Conservation (phyloP, 2,888 invertebrate species). For the Buathra laborator region DNA sequence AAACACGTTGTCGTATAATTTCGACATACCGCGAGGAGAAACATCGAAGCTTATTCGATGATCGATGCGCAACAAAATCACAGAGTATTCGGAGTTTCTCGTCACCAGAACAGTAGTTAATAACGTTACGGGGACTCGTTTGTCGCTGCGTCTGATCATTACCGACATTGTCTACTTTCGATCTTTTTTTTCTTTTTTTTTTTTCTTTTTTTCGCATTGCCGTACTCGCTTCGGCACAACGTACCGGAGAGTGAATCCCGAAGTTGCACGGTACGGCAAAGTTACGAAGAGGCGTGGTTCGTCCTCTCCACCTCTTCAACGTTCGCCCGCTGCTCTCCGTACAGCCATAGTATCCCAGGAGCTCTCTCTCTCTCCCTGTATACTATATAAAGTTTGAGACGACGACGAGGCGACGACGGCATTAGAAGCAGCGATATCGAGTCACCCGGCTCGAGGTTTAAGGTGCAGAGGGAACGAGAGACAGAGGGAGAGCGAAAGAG, state of each 20-base stretch:
- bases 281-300: constrained; percentile 62
- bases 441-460: constrained; percentile 59
- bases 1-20: constrained; percentile 32
- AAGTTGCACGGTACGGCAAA: constrained; percentile 54
- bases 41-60: constrained; percentile 1
- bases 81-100: neutral
- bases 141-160: constrained; percentile 35
- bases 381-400: constrained; percentile 57
- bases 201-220: constrained; percentile 5
- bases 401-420: constrained; percentile 64
- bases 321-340: constrained; percentile 21
- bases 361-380: constrained; percentile 33
- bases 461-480: constrained; percentile 16
- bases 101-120: constrained; percentile 1
- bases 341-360: constrained; percentile 7
- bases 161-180: constrained; percentile 54
- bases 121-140: neutral
- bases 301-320: constrained; percentile 25
- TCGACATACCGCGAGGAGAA: constrained; percentile 9
- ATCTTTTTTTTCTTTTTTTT: constrained; percentile 8
- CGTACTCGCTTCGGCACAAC: constrained; percentile 21
- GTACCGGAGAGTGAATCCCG: constrained; percentile 54
- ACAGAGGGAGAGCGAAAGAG: constrained; percentile 12
- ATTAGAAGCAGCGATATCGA: constrained; percentile 70
- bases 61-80: neutral